Evolutionary conservation across 2,797 vertebrate species (phyloP), one percentile per base, ranked within the genome.

Genomic region (Apodemus agrarius): DNA sequence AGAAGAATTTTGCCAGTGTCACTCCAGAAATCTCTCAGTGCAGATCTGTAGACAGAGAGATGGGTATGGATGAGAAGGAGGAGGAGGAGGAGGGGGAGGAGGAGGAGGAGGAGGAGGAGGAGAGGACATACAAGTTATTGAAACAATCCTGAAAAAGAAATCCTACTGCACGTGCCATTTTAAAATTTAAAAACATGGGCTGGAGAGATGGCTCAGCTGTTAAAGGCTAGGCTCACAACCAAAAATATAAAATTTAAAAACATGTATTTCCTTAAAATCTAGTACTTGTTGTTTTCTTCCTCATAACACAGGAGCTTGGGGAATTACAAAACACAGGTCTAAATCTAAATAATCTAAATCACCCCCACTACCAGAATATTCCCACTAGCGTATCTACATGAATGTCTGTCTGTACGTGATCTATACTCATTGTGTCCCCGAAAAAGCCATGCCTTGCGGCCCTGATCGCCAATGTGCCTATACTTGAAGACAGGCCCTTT

Each of bases 251-350:
- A 54, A 54, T 54, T 54, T 61, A 24, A 90, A 94, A 92, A 14
- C 92, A 31, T 46, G 4, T 22, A 19, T 90, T 79, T 3, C 37
- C 89, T 93, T 81, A 87, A 59, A 84, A 74, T 69, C 6, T 54
- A 89, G 63, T 29, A 91, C 40, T 37, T 72, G 21, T 86, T 90
- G 26, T 16, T 59, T 96, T 89, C 79, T 91, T 83, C 72, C 81
- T 95, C 52, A 83, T 84, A 83, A 17, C 46, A 69, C 34, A 93
- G 79, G 93, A 94, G 81, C 13, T 37, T 89, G 24, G 24, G 52
- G 92, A 57, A 63, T 82, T 61, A 88, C 24, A 93, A 52, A 83
- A 85, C 54, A 63, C 3, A 43, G 81, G 19, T 43, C 37, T 43
- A 29, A 61, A 61, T 82, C 21, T 54, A 81, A 54, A 69, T 75